Percentiles rank a stretch among this genome's conserved stretches.
Evolutionary conservation across 2,888 invertebrate species (phyloP).

Genomic region (Drosophila gaucha): DNA sequence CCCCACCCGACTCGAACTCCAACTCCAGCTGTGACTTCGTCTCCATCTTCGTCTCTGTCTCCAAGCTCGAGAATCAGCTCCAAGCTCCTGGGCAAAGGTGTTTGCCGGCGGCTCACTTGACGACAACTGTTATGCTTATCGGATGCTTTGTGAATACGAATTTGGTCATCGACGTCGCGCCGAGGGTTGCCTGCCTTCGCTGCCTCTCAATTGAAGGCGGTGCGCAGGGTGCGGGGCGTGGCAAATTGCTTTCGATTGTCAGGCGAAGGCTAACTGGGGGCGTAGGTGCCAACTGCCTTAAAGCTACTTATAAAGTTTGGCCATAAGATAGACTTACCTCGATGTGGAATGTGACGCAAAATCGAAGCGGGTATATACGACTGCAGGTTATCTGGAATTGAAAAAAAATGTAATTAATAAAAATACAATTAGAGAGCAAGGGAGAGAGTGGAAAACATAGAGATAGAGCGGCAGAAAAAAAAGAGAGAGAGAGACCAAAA

Average conservation of each 20-base stretch:
- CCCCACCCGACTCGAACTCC: slow-evolving; percentile 7
- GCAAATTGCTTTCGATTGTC: slow-evolving; percentile 72
- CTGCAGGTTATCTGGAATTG: not conserved
- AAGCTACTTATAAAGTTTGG: slow-evolving; percentile 58
- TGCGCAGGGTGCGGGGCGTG: slow-evolving; percentile 9
- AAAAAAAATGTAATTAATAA: too few species aligned
- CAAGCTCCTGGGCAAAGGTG: slow-evolving; percentile 27
- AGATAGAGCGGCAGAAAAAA: too few species aligned
- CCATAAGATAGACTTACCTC: slow-evolving; percentile 54
- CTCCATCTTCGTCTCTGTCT: not conserved
- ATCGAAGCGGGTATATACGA: not conserved
- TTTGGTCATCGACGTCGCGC: slow-evolving; percentile 49
- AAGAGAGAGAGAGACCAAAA: too few species aligned
- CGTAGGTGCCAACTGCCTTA: slow-evolving; percentile 68
- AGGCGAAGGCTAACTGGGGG: slow-evolving; percentile 52
- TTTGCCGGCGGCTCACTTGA: slow-evolving; percentile 58
- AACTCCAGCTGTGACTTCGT: slow-evolving; percentile 6
- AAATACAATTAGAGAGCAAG: not conserved
- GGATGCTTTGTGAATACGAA: slow-evolving; percentile 79
- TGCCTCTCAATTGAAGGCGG: slow-evolving; percentile 1
- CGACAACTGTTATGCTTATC: slow-evolving; percentile 80
- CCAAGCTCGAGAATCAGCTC: slow-evolving; percentile 1
- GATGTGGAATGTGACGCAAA: not conserved
- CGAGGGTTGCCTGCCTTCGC: slow-evolving; percentile 3
- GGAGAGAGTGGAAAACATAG: too few species aligned